phyloP scores from a whole-genome alignment of 2,888 invertebrate species.

The Aromia moschata region DNA sequence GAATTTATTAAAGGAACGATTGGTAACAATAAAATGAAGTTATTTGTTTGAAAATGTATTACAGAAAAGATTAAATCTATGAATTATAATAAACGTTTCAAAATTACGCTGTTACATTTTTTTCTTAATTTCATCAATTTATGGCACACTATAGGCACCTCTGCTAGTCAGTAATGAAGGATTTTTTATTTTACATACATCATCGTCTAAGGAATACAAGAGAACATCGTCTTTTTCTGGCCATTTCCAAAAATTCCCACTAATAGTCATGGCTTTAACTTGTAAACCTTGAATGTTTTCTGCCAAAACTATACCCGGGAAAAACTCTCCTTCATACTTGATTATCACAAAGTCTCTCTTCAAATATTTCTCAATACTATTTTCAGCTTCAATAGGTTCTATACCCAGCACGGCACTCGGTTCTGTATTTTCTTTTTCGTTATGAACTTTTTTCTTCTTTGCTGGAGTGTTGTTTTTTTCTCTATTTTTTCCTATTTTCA shows the following conservation, averaged over 20 bases:
- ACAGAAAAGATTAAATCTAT: too few species aligned
- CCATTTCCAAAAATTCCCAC: not conserved
- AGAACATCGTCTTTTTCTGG: too few species aligned
- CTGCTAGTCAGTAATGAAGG: not conserved
- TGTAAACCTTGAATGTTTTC: not conserved
- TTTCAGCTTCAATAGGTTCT: not conserved
- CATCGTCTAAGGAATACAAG: too few species aligned
- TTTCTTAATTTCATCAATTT: not conserved
- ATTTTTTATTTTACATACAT: not conserved
- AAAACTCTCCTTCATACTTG: constrained; percentile 3
- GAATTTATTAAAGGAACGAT: too few species aligned
- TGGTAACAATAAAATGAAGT: too few species aligned
- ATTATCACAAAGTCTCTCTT: not conserved
- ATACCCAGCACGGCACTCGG: too few species aligned
- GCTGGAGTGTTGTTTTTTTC: not conserved
- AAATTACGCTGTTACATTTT: too few species aligned
- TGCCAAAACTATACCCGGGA: not conserved
- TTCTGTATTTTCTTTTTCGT: not conserved
- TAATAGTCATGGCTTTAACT: not conserved
- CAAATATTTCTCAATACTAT: not conserved
- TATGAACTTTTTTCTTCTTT: not conserved
- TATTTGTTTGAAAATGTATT: too few species aligned
- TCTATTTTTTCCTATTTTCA: too few species aligned
- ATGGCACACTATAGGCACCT: not conserved
- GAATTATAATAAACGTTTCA: too few species aligned